A percentile compares a stretch with the other conserved stretches of the same genome.
phyloP scores from a whole-genome alignment of 1,140 invertebrate genomes.

The Anagrus nilaparvatae region DNA sequence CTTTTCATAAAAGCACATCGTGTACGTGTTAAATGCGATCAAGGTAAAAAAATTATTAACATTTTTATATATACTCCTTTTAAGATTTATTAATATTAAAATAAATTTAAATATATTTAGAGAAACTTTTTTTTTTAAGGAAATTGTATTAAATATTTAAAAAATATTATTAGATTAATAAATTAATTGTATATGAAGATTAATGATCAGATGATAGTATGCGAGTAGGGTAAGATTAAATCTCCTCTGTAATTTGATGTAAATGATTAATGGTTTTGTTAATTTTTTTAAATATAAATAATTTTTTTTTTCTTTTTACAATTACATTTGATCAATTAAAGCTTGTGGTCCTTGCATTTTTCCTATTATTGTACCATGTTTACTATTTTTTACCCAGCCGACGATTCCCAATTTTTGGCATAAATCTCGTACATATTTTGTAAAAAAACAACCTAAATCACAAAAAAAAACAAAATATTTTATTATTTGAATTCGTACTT shows the following conservation, averaged over 20 bases:
- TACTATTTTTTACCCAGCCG: slow-evolving; percentile 89
- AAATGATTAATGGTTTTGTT: too few relatives aligned
- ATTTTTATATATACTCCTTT: not conserved
- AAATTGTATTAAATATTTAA: too few relatives aligned
- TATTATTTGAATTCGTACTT: too few relatives aligned
- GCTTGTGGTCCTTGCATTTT: slow-evolving; percentile 74
- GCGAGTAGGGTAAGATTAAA: too few relatives aligned
- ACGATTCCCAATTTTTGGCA: slow-evolving; percentile 58
- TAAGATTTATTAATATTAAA: too few relatives aligned
- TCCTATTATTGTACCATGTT: slow-evolving; percentile 73
- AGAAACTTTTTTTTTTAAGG: too few relatives aligned
- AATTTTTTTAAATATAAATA: slow-evolving; percentile 1
- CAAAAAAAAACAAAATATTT: slow-evolving; percentile 17
- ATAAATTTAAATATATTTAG: too few relatives aligned
- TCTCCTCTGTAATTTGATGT: too few relatives aligned
- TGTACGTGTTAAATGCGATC: not conserved
- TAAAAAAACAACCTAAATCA: slow-evolving; percentile 68
- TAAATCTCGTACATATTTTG: slow-evolving; percentile 76
- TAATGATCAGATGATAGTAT: too few relatives aligned
- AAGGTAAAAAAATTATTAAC: not conserved
- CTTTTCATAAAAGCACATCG: not conserved
- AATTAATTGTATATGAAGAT: too few relatives aligned
- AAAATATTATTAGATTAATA: too few relatives aligned
- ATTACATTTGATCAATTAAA: slow-evolving; percentile 76
- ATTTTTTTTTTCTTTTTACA: slow-evolving; percentile 19